Evolutionary conservation across 2,113 vertebrate genomes (phyloP).

Genomic region (Laticauda colubrina): DNA sequence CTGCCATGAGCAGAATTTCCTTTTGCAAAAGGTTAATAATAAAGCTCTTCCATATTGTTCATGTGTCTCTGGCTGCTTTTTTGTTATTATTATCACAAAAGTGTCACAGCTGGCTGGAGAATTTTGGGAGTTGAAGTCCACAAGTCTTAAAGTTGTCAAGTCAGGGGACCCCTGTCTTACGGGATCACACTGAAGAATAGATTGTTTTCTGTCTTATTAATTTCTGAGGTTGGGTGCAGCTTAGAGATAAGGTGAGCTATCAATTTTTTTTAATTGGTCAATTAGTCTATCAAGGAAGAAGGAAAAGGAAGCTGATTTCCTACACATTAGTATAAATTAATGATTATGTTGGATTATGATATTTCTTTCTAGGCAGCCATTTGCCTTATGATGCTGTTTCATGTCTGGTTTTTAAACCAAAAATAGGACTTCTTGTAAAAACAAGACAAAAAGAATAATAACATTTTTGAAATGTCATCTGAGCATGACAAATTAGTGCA

Average conservation of each 20-base stretch:
- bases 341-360: neutral
- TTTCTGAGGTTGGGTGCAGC: neutral
- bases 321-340: neutral
- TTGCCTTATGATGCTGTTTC: neutral
- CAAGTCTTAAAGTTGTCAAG: no score
- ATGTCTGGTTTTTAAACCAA: neutral
- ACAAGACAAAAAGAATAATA: neutral
- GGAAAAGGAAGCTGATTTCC: neutral
- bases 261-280: neutral
- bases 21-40: no score
- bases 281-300: neutral
- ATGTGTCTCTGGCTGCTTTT: no score
- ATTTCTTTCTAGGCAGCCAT: neutral
- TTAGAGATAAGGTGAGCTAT: neutral
- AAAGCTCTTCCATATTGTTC: no score
- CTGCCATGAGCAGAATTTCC: no score
- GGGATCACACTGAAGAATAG: neutral
- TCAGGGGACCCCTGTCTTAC: neutral
- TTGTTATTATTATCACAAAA: no score
- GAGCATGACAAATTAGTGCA: constrained; percentile 2
- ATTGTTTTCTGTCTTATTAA: neutral
- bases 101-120: no score
- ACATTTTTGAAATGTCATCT: constrained; percentile 19
- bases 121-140: no score
- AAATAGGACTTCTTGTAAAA: neutral